Evolutionary conservation across 1,140 invertebrate genomes (phyloP).

Genomic region (Drosophila malerkotliana): DNA sequence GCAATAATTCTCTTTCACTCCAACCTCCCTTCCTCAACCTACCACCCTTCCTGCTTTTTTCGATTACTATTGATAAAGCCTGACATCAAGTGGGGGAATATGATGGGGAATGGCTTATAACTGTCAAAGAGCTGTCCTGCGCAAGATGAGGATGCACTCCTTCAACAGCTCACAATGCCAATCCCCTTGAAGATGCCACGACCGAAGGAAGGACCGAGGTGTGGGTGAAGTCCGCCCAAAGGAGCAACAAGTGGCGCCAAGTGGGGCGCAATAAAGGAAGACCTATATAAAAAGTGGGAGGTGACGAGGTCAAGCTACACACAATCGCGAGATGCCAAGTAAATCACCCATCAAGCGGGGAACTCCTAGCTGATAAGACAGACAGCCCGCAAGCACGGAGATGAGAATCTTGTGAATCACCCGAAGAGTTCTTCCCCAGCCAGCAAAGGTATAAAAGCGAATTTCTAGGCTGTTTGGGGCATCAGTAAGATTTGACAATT

Average conservation of each 20-base stretch:
- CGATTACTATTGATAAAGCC: conserved; percentile 43
- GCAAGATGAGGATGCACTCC: conserved; percentile 32
- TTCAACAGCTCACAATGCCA: conserved; percentile 4
- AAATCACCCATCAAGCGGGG: conserved; percentile 41
- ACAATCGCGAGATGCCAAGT: conserved; percentile 14
- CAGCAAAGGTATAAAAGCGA: conserved; percentile 31
- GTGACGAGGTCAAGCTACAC: conserved; percentile 19
- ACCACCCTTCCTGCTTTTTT: not conserved
- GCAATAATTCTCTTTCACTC: conserved; percentile 22
- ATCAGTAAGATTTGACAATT: conserved; percentile 40
- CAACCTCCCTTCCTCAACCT: not conserved
- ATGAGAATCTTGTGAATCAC: conserved; percentile 49
- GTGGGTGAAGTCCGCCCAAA: conserved; percentile 26
- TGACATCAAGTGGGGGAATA: conserved; percentile 32
- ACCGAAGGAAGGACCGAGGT: not conserved
- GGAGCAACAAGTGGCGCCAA: conserved; percentile 41
- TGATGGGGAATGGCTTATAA: conserved; percentile 37
- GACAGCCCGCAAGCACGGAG: not conserved
- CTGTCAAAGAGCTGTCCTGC: conserved; percentile 44
- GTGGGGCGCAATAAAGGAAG: conserved; percentile 7
- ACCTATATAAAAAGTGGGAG: conserved; percentile 2
- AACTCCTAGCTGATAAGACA: conserved; percentile 54
- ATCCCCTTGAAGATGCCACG: conserved; percentile 39
- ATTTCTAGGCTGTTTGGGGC: not conserved
- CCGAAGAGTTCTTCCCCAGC: conserved; percentile 35